These are phyloP conservation scores for Pseudocheirus occidentalis DNA, from an alignment of 2,797 vertebrate species.

Conservation along the genomic window DNA sequence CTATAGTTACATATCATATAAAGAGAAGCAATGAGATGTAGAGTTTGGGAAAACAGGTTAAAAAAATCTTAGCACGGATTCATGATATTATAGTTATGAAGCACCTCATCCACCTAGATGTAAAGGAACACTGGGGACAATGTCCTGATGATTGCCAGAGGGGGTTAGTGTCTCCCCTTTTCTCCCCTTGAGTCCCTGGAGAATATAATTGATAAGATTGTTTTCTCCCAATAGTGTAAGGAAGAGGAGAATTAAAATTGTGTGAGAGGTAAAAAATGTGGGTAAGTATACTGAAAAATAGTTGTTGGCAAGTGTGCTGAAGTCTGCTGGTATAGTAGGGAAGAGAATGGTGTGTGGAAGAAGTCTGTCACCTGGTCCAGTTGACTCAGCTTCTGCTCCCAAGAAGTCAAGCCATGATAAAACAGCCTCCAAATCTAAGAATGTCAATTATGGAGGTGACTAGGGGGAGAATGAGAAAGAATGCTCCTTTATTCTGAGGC, in stretches of 20 bases:
- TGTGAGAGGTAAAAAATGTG: neutral
- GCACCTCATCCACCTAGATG: neutral
- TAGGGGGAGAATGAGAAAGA: neutral
- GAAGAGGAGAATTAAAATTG: neutral
- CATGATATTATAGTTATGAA: neutral
- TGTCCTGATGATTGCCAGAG: neutral
- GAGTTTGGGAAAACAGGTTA: neutral
- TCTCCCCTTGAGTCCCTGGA: neutral
- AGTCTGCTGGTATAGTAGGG: neutral
- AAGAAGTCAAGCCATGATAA: neutral
- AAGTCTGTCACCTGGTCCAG: neutral
- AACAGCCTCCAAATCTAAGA: neutral
- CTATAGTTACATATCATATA: neutral
- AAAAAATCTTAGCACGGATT: neutral
- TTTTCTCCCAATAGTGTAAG: neutral
- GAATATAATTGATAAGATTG: neutral
- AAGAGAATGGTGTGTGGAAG: neutral
- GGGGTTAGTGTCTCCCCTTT: neutral
- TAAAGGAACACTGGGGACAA: neutral
- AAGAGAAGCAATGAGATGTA: neutral
- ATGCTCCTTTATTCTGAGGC: neutral
- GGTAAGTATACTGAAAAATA: neutral
- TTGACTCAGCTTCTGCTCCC: neutral
- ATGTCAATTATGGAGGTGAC: neutral
- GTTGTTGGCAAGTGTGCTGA: neutral